Conservation (phyloP, 2,797 vertebrate species). For the Macrochelys suwanniensis region DNA sequence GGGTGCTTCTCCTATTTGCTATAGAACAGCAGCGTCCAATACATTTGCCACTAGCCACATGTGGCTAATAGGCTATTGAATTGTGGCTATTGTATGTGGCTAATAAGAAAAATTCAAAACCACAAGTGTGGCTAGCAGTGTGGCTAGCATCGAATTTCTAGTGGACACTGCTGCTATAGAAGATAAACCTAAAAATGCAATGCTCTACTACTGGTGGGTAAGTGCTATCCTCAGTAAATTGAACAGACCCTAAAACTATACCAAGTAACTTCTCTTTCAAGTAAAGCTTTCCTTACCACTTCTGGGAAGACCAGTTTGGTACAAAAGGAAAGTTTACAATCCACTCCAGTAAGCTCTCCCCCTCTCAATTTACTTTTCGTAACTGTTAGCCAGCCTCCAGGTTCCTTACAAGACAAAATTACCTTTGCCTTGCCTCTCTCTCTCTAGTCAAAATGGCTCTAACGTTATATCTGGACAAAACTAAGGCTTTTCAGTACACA, state of each 20-base stretch:
- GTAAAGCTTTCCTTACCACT: background rate
- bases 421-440: background rate
- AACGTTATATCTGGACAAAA: background rate
- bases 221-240: background rate
- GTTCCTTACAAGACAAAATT: background rate
- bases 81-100: no score
- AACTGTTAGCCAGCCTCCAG: background rate
- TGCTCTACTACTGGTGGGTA: background rate
- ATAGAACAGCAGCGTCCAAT: no score
- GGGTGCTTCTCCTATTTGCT: no score
- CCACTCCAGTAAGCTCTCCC: background rate
- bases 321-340: background rate
- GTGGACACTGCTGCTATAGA: no score
- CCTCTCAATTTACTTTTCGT: background rate
- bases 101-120: no score
- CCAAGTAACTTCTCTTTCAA: background rate
- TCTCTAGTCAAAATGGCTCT: background rate
- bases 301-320: background rate
- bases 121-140: no score
- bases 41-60: no score
- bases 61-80: no score
- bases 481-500: background rate
- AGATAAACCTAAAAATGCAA: background rate
- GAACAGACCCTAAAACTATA: background rate
- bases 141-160: no score